These are phyloP conservation scores for Scomber japonicus DNA, from an alignment of 2,113 vertebrate genomes.

Conservation along the genomic window DNA sequence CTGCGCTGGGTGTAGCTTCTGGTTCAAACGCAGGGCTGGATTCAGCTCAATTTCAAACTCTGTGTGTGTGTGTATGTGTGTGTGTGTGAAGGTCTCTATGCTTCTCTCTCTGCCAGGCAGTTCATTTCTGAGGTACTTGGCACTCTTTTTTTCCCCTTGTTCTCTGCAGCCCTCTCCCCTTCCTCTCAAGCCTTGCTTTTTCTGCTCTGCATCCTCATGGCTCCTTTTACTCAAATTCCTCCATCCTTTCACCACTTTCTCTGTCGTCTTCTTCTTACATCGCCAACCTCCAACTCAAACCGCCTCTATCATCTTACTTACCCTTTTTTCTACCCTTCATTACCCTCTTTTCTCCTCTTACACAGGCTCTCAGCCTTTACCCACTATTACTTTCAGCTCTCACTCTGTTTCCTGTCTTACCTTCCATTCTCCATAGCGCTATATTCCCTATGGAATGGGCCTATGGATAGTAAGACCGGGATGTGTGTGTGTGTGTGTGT, in stretches of 20 bases:
- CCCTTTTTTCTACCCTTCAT: not conserved
- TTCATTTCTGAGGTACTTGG: constrained; percentile 46
- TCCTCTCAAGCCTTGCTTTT: constrained; percentile 31
- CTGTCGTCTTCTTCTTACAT: constrained; percentile 11
- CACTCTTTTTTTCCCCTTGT: constrained; percentile 16
- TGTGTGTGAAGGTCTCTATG: constrained; percentile 8
- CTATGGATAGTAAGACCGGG: constrained; percentile 19
- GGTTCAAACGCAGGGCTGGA: constrained; percentile 43
- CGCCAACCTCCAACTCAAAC: not conserved
- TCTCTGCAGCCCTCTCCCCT: constrained; percentile 26
- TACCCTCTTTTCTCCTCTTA: constrained; percentile 27
- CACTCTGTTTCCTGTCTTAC: constrained; percentile 44
- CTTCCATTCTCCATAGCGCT: constrained; percentile 10
- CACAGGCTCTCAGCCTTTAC: constrained; percentile 43
- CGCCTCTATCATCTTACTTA: not conserved
- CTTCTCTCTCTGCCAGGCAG: constrained; percentile 26
- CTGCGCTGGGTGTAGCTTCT: constrained; percentile 42
- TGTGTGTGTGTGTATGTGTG: constrained; percentile 6
- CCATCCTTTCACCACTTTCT: constrained; percentile 19
- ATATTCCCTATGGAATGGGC: constrained; percentile 41
- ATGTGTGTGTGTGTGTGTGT: constrained; percentile 21
- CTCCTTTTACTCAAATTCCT: constrained; percentile 37
- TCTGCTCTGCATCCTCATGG: constrained; percentile 30
- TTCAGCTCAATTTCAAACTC: constrained; percentile 47
- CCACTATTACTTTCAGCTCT: constrained; percentile 59